Evolutionary conservation across 2,113 vertebrate genomes (phyloP).

Genomic region (Orcinus orca): DNA sequence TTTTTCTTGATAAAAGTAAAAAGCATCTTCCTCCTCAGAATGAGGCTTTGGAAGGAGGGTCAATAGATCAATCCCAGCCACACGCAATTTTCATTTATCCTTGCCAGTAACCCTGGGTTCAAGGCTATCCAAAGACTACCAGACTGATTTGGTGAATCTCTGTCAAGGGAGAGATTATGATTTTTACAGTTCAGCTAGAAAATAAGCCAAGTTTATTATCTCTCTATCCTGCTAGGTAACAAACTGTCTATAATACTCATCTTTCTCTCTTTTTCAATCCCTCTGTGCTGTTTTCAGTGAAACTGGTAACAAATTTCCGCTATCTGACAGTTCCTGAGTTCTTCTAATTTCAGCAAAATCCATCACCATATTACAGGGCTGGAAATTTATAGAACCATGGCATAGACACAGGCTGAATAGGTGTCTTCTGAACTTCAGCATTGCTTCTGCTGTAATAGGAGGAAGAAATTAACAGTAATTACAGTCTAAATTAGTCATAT

Average conservation of each 20-base stretch:
- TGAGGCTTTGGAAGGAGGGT: conserved; percentile 25
- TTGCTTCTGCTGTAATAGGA: conserved; percentile 67
- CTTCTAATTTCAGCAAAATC: conserved; percentile 53
- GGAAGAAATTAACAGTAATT: conserved; percentile 79
- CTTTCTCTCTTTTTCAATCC: background rate
- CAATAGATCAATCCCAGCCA: conserved; percentile 26
- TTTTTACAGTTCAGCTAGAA: conserved; percentile 51
- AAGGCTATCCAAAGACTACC: conserved; percentile 44
- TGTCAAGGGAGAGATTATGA: conserved; percentile 54
- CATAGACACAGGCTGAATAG: background rate
- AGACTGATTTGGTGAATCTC: conserved; percentile 52
- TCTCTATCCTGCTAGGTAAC: conserved; percentile 17
- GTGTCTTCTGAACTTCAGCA: conserved; percentile 54
- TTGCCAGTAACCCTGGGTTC: conserved; percentile 24
- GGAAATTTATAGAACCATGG: conserved; percentile 25
- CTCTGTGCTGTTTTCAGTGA: conserved; percentile 39
- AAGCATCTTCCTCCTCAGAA: background rate
- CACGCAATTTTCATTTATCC: conserved; percentile 55
- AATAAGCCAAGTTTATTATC: conserved; percentile 59
- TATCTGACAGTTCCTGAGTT: background rate
- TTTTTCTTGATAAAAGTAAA: background rate
- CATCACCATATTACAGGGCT: background rate
- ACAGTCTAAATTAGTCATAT: conserved; percentile 78
- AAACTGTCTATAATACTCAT: conserved; percentile 9
- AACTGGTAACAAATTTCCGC: background rate